Conservation (phyloP, 2,797 vertebrate species). For the Cossypha polioptera region DNA sequence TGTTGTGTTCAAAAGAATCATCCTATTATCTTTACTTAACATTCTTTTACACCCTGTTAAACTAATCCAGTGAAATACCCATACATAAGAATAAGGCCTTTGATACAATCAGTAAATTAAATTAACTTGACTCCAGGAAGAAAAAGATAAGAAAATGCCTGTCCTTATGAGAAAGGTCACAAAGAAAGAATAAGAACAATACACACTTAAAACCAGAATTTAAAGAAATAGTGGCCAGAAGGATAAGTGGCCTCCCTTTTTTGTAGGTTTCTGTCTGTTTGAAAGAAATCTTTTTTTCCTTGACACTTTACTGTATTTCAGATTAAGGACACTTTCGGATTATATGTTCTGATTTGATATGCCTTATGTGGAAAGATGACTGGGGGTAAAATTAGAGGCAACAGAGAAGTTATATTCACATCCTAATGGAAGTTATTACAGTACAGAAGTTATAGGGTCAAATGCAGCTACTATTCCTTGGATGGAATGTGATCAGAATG, state of each 20-base stretch:
- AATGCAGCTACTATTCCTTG: not conserved
- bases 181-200: conserved; percentile 28
- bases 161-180: conserved; percentile 50
- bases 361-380: not conserved
- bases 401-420: not conserved
- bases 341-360: not conserved
- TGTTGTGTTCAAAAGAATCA: conserved; percentile 65
- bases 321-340: not conserved
- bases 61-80: conserved; percentile 61
- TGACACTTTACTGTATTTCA: not conserved
- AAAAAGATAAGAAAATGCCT: conserved; percentile 67
- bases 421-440: not conserved
- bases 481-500: not conserved
- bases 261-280: not conserved
- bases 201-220: not conserved
- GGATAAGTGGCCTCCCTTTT: not conserved
- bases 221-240: not conserved
- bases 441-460: not conserved
- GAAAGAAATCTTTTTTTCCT: not conserved
- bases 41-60: conserved; percentile 67
- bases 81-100: conserved; percentile 64
- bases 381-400: not conserved
- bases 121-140: conserved; percentile 68
- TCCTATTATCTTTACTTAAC: conserved; percentile 70
- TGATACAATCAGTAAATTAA: conserved; percentile 74